Evolutionary conservation across 2,113 vertebrate genomes (phyloP), one percentile per base, ranked within the genome.

Genomic region (Percopsis transmontana): DNA sequence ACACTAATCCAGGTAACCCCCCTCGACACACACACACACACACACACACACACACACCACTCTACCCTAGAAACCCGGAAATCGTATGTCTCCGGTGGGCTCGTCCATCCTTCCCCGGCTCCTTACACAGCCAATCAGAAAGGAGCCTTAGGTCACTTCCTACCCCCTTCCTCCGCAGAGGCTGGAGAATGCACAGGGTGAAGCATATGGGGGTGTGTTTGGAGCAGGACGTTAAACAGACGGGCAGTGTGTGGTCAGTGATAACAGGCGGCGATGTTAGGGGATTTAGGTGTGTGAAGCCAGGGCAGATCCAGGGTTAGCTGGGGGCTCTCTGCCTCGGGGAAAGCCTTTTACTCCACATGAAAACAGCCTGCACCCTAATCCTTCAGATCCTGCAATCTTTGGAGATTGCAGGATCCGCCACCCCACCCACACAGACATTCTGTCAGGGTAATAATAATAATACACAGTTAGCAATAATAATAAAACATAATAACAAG

Each of bases 1-100:
- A 87, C 77, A 74, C 77, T 92, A 90, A 90, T 88, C 90, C 88
- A 87, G 85, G 83, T 86, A 77, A 82, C 84, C 84, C 80, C 67
- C 60, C 65, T 71, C 63, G 61, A 45, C 44, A 45, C 44, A 13
- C 12, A 13, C 44, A 45, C 44, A 45, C 44, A 45, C 44, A 45
- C 44, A 13, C 44, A 45, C 51, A 19, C 51, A 48, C 7, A 60
- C 69, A 68, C 52, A 11, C 12, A 14, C 23, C 12, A 10, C 27
- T 33, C 39, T 81, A 83, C 72, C 61, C 52, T 18, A 68, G 77
- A 85, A 88, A 88, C 90, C 80, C 64, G 70, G 85, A 90, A 84
- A 85, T 84, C 73, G 74, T 81, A 76, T 58, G 68, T 66, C 70
- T 69, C 72, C 42, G 40, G 76, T 14, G 2, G 81, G 65, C 53